phyloP scores from a whole-genome alignment of 1,140 invertebrate species.

The Danaus plexippus region DNA sequence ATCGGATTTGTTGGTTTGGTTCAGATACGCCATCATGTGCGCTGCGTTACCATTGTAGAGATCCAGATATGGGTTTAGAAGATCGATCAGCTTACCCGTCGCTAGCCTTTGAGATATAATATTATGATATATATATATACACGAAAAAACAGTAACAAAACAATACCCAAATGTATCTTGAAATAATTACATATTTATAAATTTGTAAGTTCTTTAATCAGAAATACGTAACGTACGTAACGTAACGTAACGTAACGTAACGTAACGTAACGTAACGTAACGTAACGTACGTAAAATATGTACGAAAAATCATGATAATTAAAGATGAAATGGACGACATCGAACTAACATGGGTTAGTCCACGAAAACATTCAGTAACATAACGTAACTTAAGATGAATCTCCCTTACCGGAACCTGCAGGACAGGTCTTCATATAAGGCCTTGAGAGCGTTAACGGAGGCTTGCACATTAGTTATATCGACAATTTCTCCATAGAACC shows the following conservation, averaged over 20 bases:
- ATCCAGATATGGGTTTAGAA: constrained; percentile 81
- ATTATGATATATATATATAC: neutral
- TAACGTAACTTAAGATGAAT: neutral
- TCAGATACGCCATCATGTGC: constrained; percentile 86
- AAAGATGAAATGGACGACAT: too few species aligned
- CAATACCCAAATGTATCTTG: too few species aligned
- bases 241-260: too few species aligned
- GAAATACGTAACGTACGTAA: too few species aligned
- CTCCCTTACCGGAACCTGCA: constrained; percentile 57
- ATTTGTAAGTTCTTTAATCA: too few species aligned
- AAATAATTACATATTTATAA: too few species aligned
- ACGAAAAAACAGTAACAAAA: too few species aligned
- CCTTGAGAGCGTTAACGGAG: constrained; percentile 53
- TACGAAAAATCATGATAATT: too few species aligned
- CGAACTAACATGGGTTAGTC: neutral
- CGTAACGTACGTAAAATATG: too few species aligned
- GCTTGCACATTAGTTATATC: constrained; percentile 58
- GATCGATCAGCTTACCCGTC: constrained; percentile 83
- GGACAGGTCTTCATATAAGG: constrained; percentile 56
- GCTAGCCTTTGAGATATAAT: constrained; percentile 79
- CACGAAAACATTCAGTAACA: neutral
- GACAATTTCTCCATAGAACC: constrained; percentile 91
- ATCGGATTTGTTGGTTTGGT: constrained; percentile 76
- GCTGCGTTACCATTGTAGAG: constrained; percentile 84
- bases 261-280: too few species aligned